Evolutionary conservation across 53 echinoderm and acorn worm species (phyloP).

Genomic region (Actinopyga echinites): DNA sequence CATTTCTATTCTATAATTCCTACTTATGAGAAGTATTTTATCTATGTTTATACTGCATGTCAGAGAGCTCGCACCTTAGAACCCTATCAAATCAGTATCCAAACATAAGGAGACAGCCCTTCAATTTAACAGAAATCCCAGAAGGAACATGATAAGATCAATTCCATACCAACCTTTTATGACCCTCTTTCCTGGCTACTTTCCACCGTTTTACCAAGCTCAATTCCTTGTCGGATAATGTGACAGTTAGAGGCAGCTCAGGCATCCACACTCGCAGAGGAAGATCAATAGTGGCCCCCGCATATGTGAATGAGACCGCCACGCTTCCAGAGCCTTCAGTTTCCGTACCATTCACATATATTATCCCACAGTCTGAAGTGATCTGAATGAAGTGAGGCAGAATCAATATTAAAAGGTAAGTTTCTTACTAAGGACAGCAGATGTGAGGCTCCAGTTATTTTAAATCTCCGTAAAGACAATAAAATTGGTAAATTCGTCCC

Average conservation of each 20-base stretch:
- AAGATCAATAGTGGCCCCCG: conserved; percentile 50
- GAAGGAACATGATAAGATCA: too few species aligned
- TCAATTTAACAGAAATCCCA: background rate
- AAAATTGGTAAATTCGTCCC: too few species aligned
- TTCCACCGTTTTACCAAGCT: conserved; percentile 91
- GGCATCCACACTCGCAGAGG: conserved; percentile 84
- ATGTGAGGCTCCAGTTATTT: too few species aligned
- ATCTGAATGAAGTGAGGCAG: conserved; percentile 48
- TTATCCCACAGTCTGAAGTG: conserved; percentile 62
- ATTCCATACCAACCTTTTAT: background rate
- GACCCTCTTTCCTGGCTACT: conserved; percentile 48
- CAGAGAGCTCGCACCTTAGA: too few species aligned
- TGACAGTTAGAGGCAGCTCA: conserved; percentile 78
- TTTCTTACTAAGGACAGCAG: too few species aligned
- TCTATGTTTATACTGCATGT: too few species aligned
- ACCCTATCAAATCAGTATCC: background rate
- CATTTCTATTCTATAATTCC: too few species aligned
- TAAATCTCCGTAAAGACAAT: too few species aligned
- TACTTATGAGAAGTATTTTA: too few species aligned
- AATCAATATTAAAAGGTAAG: too few species aligned
- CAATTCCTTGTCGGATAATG: conserved; percentile 74
- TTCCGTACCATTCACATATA: conserved; percentile 83
- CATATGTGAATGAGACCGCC: conserved; percentile 53
- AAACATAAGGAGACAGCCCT: background rate
- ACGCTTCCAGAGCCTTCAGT: conserved; percentile 61